A percentile compares a stretch with the other conserved stretches of the same genome.
phyloP scores from a whole-genome alignment of 2,888 invertebrate genomes.

The Ormyrus labotus region DNA sequence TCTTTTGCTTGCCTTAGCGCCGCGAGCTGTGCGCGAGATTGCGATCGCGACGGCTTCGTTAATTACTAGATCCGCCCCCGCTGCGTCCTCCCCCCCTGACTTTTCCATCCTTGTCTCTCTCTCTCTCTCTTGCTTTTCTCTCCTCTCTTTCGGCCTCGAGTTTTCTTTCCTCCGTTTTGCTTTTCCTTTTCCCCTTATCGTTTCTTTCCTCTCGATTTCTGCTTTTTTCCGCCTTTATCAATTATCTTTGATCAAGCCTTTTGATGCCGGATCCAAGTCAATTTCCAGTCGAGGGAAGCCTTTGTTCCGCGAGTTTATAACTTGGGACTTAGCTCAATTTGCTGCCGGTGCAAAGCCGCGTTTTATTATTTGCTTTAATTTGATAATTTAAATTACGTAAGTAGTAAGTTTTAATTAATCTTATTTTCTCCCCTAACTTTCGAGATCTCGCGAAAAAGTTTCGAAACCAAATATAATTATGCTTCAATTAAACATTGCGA shows the following conservation, averaged over 20 bases:
- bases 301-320: too few relatives aligned
- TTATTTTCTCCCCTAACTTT: too few relatives aligned
- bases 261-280: neutral
- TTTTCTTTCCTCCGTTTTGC: neutral
- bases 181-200: neutral
- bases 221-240: constrained; percentile 24
- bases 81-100: constrained; percentile 40
- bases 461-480: too few relatives aligned
- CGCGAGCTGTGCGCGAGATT: constrained; percentile 64
- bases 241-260: constrained; percentile 40
- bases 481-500: too few relatives aligned
- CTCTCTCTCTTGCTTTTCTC: constrained; percentile 40
- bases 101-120: constrained; percentile 38
- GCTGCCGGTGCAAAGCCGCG: neutral
- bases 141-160: constrained; percentile 24
- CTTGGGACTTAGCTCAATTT: neutral
- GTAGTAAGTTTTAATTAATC: too few relatives aligned
- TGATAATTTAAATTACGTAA: too few relatives aligned
- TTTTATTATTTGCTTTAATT: neutral
- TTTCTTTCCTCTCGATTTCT: neutral
- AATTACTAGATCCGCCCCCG: constrained; percentile 68
- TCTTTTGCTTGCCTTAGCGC: constrained; percentile 62
- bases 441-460: too few relatives aligned
- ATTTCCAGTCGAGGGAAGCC: neutral
- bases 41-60: constrained; percentile 71